Evolutionary conservation across 2,888 invertebrate genomes (phyloP).

Genomic region (Falcaria lacertinaria): DNA sequence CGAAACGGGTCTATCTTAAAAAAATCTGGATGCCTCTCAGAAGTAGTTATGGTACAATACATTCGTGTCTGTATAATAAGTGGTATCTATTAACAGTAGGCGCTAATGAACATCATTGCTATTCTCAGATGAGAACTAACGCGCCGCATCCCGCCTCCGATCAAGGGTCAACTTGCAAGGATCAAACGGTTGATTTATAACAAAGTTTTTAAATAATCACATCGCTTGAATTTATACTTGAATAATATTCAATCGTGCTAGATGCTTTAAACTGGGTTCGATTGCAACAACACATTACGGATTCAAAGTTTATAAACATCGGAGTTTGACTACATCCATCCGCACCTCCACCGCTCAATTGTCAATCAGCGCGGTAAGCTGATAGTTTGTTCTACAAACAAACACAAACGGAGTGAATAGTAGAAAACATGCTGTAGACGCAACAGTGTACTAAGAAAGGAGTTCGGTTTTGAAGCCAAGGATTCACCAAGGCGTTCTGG

Average conservation of each 20-base stretch:
- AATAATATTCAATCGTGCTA: neutral
- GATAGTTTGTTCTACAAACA: slow-evolving; percentile 15
- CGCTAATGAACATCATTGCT: slow-evolving; percentile 20
- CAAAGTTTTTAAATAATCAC: neutral
- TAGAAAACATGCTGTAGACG: slow-evolving; percentile 58
- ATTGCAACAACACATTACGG: neutral
- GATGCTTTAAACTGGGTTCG: neutral
- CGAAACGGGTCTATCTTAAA: too few species aligned
- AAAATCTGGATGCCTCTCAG: too few species aligned
- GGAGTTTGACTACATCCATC: neutral
- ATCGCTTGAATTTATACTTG: neutral
- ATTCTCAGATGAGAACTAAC: slow-evolving; percentile 10
- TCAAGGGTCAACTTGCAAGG: slow-evolving; percentile 30
- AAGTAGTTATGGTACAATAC: neutral
- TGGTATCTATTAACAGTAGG: slow-evolving; percentile 10
- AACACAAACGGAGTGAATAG: slow-evolving; percentile 37
- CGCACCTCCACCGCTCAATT: slow-evolving; percentile 3
- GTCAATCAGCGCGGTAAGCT: slow-evolving; percentile 13
- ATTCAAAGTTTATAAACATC: slow-evolving; percentile 12
- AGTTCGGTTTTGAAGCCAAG: slow-evolving; percentile 79
- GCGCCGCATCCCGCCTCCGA: slow-evolving; percentile 18
- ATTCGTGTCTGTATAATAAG: neutral
- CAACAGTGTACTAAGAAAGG: slow-evolving; percentile 72
- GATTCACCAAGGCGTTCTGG: slow-evolving; percentile 74
- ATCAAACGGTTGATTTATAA: slow-evolving; percentile 20